Percentiles rank a stretch among this genome's conserved stretches.
Evolutionary conservation across 2,113 vertebrate genomes (phyloP).

Genomic region (Tretioscincus oriximinensis): DNA sequence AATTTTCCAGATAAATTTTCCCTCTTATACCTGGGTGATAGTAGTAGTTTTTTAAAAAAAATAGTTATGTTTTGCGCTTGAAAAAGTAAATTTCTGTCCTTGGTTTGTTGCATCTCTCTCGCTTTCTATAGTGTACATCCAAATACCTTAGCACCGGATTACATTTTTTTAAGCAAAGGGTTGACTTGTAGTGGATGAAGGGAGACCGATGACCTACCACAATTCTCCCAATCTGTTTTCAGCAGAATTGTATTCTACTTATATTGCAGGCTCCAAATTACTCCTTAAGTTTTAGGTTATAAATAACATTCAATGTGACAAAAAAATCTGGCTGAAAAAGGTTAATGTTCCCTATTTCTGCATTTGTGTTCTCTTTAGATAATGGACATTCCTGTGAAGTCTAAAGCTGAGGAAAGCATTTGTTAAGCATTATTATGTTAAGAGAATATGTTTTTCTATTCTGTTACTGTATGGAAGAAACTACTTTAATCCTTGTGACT

Average conservation of each 20-base stretch:
- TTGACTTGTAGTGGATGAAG: neutral
- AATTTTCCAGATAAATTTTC: too few species aligned
- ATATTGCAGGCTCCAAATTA: neutral
- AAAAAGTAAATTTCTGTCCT: neutral
- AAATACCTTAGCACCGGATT: neutral
- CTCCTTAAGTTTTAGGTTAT: neutral
- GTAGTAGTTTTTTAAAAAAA: neutral
- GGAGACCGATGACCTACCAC: neutral
- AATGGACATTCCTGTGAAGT: neutral
- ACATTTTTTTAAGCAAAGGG: neutral
- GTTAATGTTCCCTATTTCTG: neutral
- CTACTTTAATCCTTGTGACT: accelerated
- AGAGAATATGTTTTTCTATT: slow-evolving; percentile 36
- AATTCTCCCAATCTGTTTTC: neutral
- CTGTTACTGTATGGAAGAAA: neutral
- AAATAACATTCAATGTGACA: neutral
- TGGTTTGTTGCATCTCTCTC: neutral
- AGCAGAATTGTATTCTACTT: neutral
- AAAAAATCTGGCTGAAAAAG: neutral
- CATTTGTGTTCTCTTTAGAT: neutral
- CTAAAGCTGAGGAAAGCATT: neutral
- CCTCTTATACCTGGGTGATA: too few species aligned
- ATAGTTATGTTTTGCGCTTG: slow-evolving; percentile 4
- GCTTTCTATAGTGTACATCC: neutral
- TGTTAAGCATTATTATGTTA: slow-evolving; percentile 32